Evolutionary conservation across 1,140 invertebrate species (phyloP).

Genomic region (Drosophila biarmipes): DNA sequence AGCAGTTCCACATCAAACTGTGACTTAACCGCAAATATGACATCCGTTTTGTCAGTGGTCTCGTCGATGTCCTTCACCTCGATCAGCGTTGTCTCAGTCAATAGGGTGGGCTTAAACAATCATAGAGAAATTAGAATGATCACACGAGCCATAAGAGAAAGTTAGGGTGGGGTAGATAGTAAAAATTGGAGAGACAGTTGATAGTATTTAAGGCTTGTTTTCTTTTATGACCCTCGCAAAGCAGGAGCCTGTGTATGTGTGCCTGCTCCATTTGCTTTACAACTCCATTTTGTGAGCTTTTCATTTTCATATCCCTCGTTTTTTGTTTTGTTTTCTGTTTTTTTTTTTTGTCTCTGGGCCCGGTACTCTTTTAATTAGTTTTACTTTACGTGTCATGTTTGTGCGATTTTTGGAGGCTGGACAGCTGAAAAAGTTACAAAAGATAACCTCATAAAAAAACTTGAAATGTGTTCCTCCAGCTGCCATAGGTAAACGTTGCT

Average conservation of each 20-base stretch:
- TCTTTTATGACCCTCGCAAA: slow-evolving; percentile 27
- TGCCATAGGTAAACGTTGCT: slow-evolving; percentile 63
- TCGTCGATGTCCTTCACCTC: no score
- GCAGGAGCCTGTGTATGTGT: slow-evolving; percentile 7
- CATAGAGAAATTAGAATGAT: no score
- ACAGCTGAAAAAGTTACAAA: slow-evolving; percentile 38
- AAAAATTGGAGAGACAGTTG: no score
- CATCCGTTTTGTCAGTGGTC: no score
- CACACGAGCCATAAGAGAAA: no score
- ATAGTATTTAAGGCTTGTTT: no score
- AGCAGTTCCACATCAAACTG: no score
- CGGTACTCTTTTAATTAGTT: slow-evolving; percentile 66
- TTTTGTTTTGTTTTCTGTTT: slow-evolving; percentile 28
- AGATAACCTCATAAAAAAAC: slow-evolving; percentile 10
- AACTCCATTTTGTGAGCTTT: slow-evolving; percentile 74
- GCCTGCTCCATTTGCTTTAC: slow-evolving; percentile 70
- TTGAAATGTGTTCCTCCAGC: slow-evolving; percentile 30
- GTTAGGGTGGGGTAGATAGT: no score
- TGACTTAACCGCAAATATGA: no score
- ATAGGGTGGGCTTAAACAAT: no score
- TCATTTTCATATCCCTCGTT: slow-evolving; percentile 60
- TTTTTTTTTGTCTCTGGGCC: slow-evolving; percentile 10
- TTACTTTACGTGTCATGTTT: slow-evolving; percentile 74
- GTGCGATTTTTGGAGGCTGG: slow-evolving; percentile 73
- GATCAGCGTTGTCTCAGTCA: no score